Base-by-base conservation (phyloP, 2,797 vertebrate species). In the Pipistrellus nathusii region DNA sequence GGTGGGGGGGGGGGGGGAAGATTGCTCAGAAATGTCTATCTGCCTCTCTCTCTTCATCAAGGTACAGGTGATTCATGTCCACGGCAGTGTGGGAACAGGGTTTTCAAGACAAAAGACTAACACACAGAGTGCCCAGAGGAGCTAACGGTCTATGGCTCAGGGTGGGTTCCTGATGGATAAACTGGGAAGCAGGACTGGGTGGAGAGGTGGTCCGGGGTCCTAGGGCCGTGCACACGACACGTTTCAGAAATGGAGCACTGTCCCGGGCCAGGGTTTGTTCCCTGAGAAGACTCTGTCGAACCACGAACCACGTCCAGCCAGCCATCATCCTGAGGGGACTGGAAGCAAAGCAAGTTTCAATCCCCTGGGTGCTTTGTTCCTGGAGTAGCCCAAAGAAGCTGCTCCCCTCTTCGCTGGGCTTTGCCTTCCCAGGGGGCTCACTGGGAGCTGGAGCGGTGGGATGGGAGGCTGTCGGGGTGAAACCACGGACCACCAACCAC, bases 31-130 rank as follows among this genome's bases (percentile, higher is more conserved):
- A 92, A 93, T 87, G 76, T 93, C 88, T 92, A 41, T 64, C 73
- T 83, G 81, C 32, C 25, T 88, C n/a, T 86, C 27, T 94, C 55
- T 94, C 81, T 86, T 93, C 64, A 72, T 78, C 78, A 90, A 91
- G 84, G 91, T 59, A 53, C 21, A 25, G 23, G 68, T 62, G 76
- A 91, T 89, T 92, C 59, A 95, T 71, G 35, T 32, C 76, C 90
- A 32, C 73, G 78, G 23, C n/a, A 51, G 25, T 3, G 7, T 87
- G 14, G 27, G 23, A 80, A 51, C 69, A 71, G 88, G 76, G 51
- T 51, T 85, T 87, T 57, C 84, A 85, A 75, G 69, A 44, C 27
- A 23, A 18, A 44, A 71, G n/a, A 44, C 76, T 25, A 87, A 68
- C 32, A 81, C 85, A 20, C 82, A 55, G 30, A 48, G 59, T 8